A percentile compares a stretch with the other conserved stretches of the same genome.
These are phyloP conservation scores for Sinodicranocentrus sp. DNA, from an alignment of 2,888 invertebrate species.

Conservation along the genomic window DNA sequence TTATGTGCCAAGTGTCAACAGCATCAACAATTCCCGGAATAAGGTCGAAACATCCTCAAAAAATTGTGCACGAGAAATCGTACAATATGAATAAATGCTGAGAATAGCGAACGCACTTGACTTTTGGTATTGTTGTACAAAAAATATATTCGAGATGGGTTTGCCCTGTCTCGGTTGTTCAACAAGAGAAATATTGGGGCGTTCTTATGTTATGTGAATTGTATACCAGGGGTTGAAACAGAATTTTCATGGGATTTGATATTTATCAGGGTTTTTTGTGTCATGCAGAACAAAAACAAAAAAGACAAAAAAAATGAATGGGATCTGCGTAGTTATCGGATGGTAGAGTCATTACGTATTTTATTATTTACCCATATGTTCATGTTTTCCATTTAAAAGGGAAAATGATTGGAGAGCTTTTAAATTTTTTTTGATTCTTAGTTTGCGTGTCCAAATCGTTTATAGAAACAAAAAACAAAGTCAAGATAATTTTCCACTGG, in stretches of 20 bases:
- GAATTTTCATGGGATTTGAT: background rate
- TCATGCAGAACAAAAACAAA: slow-evolving; percentile 3
- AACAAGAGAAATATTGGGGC: slow-evolving; percentile 43
- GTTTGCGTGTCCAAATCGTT: slow-evolving; percentile 49
- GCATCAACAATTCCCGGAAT: slow-evolving; percentile 24
- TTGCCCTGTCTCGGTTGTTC: slow-evolving; percentile 24
- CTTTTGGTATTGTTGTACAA: slow-evolving; percentile 51
- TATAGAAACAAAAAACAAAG: slow-evolving; percentile 16
- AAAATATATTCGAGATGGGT: slow-evolving; percentile 37
- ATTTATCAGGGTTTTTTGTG: background rate
- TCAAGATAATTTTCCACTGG: background rate
- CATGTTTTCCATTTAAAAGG: slow-evolving; percentile 25
- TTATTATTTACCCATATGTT: slow-evolving; percentile 67
- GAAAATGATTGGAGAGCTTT: background rate
- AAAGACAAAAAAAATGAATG: background rate
- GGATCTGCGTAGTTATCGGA: slow-evolving; percentile 35
- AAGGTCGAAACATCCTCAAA: slow-evolving; percentile 19
- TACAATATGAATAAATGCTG: background rate
- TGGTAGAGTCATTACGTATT: slow-evolving; percentile 46
- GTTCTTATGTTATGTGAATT: slow-evolving; percentile 16
- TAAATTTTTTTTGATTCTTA: slow-evolving; percentile 38
- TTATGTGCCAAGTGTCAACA: slow-evolving; percentile 47
- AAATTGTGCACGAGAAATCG: slow-evolving; percentile 11
- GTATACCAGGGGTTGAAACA: slow-evolving; percentile 13
- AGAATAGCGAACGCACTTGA: slow-evolving; percentile 48